Base-by-base conservation (phyloP, 2,888 invertebrate species). In the Globia sparganii region DNA sequence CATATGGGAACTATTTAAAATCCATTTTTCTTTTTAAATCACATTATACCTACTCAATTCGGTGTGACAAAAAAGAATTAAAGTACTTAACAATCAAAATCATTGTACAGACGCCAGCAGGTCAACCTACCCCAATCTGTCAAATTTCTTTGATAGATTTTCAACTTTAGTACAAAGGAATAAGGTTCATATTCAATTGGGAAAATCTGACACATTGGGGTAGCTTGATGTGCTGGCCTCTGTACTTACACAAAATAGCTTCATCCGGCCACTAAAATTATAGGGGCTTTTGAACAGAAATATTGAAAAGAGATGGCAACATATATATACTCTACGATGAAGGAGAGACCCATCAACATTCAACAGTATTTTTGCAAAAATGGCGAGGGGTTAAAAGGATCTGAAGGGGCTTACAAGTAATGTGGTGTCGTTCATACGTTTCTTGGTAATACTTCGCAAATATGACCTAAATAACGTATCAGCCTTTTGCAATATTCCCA, bases 211-310 rank as follows among this genome's bases (percentile, higher is more conserved):
- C n/a, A n/a, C n/a, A n/a, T n/a, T n/a, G n/a, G n/a, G n/a, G n/a
- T n/a, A n/a, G n/a, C n/a, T n/a, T n/a, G n/a, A n/a, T n/a, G n/a
- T n/a, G n/a, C n/a, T n/a, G n/a, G n/a, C n/a, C n/a, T n/a, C n/a
- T n/a, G n/a, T n/a, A n/a, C n/a, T n/a, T n/a, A n/a, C 46, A 62
- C 74, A 61, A 72, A 84, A 88, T 87, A 70, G 85, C 80, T 85
- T 87, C 85, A 87, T 87, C 87, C 87, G 88, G 87, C 58, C 15
- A 73, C 31, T 68, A 78, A 66, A 81, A 73, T 72, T 62, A 88
- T 88, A 82, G 88, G 87, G 88, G 87, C 77, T 77, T 75, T 70
- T 87, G 65, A 85, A 82, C 53, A 80, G 76, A 49, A 67, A 70
- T 61, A 59, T 28, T 46, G 25, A 58, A 87, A 87, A 80, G 85